These are phyloP conservation scores for Seriola aureovittata DNA, from an alignment of 2,113 vertebrate species.

Conservation along the genomic window DNA sequence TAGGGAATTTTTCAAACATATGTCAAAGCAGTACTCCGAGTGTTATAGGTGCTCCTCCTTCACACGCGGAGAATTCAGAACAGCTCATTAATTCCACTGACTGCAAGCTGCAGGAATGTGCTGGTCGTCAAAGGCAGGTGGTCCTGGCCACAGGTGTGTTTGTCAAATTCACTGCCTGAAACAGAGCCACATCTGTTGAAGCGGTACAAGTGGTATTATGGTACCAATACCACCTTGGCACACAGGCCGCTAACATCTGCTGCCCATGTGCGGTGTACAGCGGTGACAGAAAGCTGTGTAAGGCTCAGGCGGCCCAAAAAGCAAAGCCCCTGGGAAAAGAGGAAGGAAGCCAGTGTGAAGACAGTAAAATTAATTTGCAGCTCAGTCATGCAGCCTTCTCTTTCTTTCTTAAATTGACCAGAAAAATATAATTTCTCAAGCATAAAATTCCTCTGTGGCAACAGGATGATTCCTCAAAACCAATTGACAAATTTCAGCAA, in stretches of 20 bases:
- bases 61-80: constrained; percentile 9
- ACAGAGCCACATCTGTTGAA: constrained; percentile 57
- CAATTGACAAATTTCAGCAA: constrained; percentile 64
- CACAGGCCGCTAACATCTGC: constrained; percentile 63
- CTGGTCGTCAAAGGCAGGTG: constrained; percentile 62
- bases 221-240: constrained; percentile 35
- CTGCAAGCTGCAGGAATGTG: constrained; percentile 47
- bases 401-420: constrained; percentile 67
- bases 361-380: constrained; percentile 72
- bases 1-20: background rate
- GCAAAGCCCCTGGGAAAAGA: constrained; percentile 57
- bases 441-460: constrained; percentile 69
- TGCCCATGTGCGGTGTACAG: constrained; percentile 46
- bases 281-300: constrained; percentile 47
- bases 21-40: constrained; percentile 27
- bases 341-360: constrained; percentile 64
- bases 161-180: constrained; percentile 34
- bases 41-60: background rate
- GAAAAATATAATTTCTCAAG: constrained; percentile 72
- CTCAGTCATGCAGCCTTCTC: constrained; percentile 69
- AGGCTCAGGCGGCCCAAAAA: constrained; percentile 57
- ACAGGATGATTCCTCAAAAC: constrained; percentile 67
- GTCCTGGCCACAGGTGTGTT: constrained; percentile 74
- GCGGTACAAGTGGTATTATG: background rate
- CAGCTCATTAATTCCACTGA: constrained; percentile 35